Percentiles rank a stretch among this genome's conserved stretches.
phyloP scores from a whole-genome alignment of 2,888 invertebrate genomes.

The Leptinotarsa haldemani region DNA sequence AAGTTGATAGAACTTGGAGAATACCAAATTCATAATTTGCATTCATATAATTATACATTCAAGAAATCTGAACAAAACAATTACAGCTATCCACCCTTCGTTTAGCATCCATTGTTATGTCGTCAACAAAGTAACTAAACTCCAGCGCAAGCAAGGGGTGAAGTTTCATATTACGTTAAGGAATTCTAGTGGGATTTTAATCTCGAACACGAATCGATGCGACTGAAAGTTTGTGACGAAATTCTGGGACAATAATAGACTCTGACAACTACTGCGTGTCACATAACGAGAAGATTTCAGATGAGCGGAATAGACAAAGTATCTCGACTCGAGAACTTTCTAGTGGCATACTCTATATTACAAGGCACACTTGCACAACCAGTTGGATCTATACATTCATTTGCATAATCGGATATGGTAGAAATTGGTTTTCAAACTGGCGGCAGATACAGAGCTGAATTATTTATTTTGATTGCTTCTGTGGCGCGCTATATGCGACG shows the following conservation, averaged over 20 bases:
- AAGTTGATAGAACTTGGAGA: no score
- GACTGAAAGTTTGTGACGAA: neutral
- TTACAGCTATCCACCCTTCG: neutral
- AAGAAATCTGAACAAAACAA: neutral
- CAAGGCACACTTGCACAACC: slow-evolving; percentile 24
- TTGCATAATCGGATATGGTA: slow-evolving; percentile 32
- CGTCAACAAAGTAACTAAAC: neutral
- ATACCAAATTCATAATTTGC: no score
- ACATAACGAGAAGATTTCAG: neutral
- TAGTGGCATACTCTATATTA: neutral
- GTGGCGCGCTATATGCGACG: slow-evolving; percentile 4
- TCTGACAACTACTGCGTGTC: neutral
- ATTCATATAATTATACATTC: neutral
- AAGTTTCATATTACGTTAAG: neutral
- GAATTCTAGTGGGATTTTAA: neutral
- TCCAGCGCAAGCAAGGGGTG: neutral
- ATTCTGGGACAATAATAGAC: neutral
- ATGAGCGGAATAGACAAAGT: slow-evolving; percentile 4
- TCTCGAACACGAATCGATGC: neutral
- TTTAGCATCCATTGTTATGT: neutral
- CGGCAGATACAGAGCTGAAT: slow-evolving; percentile 21
- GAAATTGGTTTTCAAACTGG: slow-evolving; percentile 27
- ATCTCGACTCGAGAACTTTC: slow-evolving; percentile 22
- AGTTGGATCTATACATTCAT: slow-evolving; percentile 27
- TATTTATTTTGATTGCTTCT: slow-evolving; percentile 13